Evolutionary conservation across 2,888 invertebrate species (phyloP), one percentile per base, ranked within the genome.

Genomic region (Agrotis clavis): DNA sequence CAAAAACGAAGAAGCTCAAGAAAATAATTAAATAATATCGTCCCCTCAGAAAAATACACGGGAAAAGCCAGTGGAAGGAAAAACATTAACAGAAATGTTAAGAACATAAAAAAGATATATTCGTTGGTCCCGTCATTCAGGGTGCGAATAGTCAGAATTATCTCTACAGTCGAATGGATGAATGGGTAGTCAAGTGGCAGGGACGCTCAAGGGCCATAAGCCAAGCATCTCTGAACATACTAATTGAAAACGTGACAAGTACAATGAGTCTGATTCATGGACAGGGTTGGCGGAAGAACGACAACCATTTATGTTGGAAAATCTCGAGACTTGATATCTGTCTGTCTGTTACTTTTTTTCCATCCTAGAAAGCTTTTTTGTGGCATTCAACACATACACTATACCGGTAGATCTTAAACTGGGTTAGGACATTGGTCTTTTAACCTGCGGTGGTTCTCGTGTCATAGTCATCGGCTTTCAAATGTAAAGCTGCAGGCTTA

Each of bases 241-340:
- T 95, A 95, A 95, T 94, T 94, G 94, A 94, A 95, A 94, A 95
- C 95, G 95, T 95, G 95, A 94, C 92, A 87, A 86, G 86, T 85
- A 87, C 89, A 82, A 87, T 82, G 85, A 82, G 86, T 83, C 85
- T 84, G 87, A 87, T 87, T 86, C 75, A 81, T 82, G 71, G 76
- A 75, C 81, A 83, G 83, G 82, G 84, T 75, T 89, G 86, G 71
- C 85, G 63, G 67, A 56, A 74, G 77, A 61, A 41, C 41, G 18
- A 30, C 60, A 54, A 18, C 13, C 30, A 65, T 67, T 67, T 53
- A 13, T 35, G 30, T 53, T 11, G 30, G 25, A 25, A 70, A 64
- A 60, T 51, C 30, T 81, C 1, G 18, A 59, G 4, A 25, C 35
- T 45, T 57, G n/a, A 41, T 41, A 11, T 57, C 57, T n/a, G 5